Conservation (phyloP, 92 coral and sea anemone genomes). For the Porites cylindrica region DNA sequence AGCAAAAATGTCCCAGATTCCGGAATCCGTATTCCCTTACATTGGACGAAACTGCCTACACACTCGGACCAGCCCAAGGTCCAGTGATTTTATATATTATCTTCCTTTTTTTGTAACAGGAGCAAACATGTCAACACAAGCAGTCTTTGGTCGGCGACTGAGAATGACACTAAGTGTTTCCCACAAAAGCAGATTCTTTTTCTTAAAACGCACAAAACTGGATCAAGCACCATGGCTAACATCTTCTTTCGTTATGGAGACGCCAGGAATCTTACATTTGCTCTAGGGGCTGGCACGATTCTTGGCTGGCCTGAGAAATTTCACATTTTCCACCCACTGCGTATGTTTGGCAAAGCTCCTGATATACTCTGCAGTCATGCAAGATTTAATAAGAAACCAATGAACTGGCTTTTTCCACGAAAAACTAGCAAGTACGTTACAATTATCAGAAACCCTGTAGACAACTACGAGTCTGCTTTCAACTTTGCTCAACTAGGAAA, state of each 20-base stretch:
- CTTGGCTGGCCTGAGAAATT: background rate
- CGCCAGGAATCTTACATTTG: background rate
- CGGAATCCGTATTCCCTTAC: no score
- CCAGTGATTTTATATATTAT: no score
- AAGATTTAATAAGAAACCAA: constrained; percentile 32
- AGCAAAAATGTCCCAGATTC: no score
- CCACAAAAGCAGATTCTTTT: no score
- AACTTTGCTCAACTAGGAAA: background rate
- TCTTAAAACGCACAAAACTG: no score
- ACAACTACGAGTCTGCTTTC: constrained; percentile 47
- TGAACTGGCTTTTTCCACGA: constrained; percentile 26
- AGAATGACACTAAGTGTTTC: no score
- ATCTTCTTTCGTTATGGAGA: constrained; percentile 1
- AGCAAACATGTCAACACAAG: no score
- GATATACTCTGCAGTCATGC: constrained; percentile 80
- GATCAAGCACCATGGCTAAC: no score
- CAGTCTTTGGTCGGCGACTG: no score
- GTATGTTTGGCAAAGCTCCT: constrained; percentile 46
- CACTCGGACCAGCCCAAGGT: no score
- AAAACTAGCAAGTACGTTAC: constrained; percentile 55
- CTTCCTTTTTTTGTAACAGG: no score
- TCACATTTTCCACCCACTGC: constrained; percentile 8
- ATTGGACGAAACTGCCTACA: no score
- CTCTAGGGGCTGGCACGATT: background rate
- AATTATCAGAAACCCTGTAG: constrained; percentile 69